These are phyloP conservation scores for Naso thynnoides DNA, from an alignment of 2,797 vertebrate species.

Conservation along the genomic window DNA sequence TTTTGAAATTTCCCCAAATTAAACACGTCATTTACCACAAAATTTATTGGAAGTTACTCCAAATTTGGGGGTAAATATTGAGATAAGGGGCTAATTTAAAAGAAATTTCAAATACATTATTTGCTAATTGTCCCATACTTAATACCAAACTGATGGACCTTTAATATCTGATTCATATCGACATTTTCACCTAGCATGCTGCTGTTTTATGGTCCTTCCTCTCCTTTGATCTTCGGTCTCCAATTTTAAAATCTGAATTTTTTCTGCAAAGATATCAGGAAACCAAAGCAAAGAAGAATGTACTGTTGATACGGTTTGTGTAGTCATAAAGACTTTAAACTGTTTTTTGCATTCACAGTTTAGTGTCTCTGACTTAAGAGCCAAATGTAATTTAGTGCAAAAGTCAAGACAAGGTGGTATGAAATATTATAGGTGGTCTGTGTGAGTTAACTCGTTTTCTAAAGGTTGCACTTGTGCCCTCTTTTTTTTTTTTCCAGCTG, in stretches of 20 bases:
- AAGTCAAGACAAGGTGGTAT: not conserved
- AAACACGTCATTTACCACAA: no score
- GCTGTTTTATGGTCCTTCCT: not conserved
- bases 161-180: slow-evolving; percentile 1
- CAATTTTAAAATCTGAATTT: no score
- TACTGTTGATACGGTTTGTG: not conserved
- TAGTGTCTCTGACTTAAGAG: not conserved
- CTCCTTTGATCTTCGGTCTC: no score
- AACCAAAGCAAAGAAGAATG: no score
- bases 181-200: not conserved
- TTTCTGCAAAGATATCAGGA: no score
- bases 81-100: no score
- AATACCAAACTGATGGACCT: no score
- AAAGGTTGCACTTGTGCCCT: not conserved
- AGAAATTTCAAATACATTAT: no score
- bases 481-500: slow-evolving; percentile 77
- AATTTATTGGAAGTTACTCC: no score
- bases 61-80: no score
- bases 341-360: not conserved
- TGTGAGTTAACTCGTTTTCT: not conserved
- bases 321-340: not conserved
- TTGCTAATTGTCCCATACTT: no score
- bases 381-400: not conserved
- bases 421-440: not conserved
- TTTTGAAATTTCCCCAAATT: no score